Evolutionary conservation across 1,140 invertebrate genomes (phyloP).

Genomic region (Battus philenor): DNA sequence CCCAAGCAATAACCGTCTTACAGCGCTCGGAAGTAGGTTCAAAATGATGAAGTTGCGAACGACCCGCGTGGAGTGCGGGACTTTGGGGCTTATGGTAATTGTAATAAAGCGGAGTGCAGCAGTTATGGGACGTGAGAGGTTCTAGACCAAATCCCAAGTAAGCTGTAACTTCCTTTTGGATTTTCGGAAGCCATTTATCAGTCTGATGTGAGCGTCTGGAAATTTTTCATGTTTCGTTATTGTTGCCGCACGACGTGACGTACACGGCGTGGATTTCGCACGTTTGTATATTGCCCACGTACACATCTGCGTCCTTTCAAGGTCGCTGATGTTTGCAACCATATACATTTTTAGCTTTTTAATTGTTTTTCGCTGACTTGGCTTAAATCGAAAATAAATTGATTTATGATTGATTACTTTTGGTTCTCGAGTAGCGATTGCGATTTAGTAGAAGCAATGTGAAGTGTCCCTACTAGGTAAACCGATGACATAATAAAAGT

Average conservation of each 20-base stretch:
- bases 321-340: slow-evolving; percentile 32
- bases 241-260: slow-evolving; percentile 55
- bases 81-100: slow-evolving; percentile 75
- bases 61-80: slow-evolving; percentile 63
- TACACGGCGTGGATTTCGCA: slow-evolving; percentile 39
- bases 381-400: no score
- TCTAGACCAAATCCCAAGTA: slow-evolving; percentile 78
- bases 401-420: no score
- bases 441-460: no score
- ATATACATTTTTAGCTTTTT: slow-evolving; percentile 12
- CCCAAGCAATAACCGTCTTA: slow-evolving; percentile 71
- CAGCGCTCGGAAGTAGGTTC: slow-evolving; percentile 65
- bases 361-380: neutral
- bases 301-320: slow-evolving; percentile 33
- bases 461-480: no score
- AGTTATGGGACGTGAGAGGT: slow-evolving; percentile 75
- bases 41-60: slow-evolving; percentile 62
- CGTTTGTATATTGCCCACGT: slow-evolving; percentile 42
- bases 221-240: slow-evolving; percentile 76
- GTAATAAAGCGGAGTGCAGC: slow-evolving; percentile 76
- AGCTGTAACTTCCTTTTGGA: slow-evolving; percentile 80
- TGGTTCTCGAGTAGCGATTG: no score
- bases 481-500: no score
- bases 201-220: slow-evolving; percentile 75
- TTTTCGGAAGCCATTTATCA: slow-evolving; percentile 81